phyloP scores from a whole-genome alignment of 2,113 vertebrate genomes.

The Formicarius rufipectus region DNA sequence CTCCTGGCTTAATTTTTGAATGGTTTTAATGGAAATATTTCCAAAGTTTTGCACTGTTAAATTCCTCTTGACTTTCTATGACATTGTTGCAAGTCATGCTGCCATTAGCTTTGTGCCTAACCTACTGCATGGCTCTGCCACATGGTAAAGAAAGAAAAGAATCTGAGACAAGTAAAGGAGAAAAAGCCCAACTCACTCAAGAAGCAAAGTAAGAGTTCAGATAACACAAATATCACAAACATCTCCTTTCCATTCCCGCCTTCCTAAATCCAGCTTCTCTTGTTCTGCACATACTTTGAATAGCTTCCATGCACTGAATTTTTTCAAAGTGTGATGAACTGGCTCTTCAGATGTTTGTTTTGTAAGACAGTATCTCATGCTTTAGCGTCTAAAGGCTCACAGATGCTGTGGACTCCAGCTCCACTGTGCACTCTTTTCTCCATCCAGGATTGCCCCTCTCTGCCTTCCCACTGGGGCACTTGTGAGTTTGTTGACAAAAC shows the following conservation, averaged over 20 bases:
- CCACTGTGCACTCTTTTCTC: not conserved
- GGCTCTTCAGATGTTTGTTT: not conserved
- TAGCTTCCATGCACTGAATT: not conserved
- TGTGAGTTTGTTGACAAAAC: not conserved
- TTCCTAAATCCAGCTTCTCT: not conserved
- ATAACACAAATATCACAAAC: not conserved
- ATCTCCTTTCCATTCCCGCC: not conserved
- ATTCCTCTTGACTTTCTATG: not conserved
- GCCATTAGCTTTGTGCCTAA: not conserved
- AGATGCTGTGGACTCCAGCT: not conserved
- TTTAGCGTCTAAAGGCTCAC: not conserved
- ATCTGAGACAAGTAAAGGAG: not conserved
- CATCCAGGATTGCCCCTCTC: not conserved
- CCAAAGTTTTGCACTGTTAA: not conserved
- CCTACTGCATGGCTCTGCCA: not conserved
- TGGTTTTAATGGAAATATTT: not conserved
- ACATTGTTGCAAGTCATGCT: not conserved
- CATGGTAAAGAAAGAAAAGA: not conserved
- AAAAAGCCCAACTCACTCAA: accelerated
- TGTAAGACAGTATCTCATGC: not conserved
- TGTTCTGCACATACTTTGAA: not conserved
- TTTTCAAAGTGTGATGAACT: not conserved
- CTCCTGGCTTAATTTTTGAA: not conserved
- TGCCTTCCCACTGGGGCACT: not conserved
- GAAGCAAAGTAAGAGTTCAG: not conserved